Conservation (phyloP, 2,113 vertebrate species). For the Hepsetus odoe region DNA sequence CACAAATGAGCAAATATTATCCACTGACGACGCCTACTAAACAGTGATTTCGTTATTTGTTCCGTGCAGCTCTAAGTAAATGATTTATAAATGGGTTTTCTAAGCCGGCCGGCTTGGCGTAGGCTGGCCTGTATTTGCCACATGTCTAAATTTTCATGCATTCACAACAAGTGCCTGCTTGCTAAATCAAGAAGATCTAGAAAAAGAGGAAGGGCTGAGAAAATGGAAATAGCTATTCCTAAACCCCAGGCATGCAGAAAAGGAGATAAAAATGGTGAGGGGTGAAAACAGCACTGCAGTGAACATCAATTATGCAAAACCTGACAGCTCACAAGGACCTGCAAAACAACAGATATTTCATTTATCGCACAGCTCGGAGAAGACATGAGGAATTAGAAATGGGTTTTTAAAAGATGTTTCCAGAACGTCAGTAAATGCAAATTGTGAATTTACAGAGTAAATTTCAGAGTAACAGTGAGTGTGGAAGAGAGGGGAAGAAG, state of each 20-base stretch:
- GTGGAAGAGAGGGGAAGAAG: too few relatives aligned
- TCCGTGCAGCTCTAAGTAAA: too few relatives aligned
- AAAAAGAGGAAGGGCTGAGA: background rate
- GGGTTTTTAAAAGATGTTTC: background rate
- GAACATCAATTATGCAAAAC: slow-evolving; percentile 32
- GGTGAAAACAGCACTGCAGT: slow-evolving; percentile 4
- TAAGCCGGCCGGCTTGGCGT: background rate
- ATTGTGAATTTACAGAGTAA: too few relatives aligned
- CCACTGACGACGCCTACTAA: too few relatives aligned
- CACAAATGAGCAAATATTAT: too few relatives aligned
- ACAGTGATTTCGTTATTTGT: too few relatives aligned
- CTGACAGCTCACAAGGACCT: background rate
- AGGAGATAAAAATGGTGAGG: background rate
- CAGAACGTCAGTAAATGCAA: too few relatives aligned
- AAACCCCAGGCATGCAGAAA: slow-evolving; percentile 2
- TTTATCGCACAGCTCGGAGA: background rate
- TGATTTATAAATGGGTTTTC: background rate
- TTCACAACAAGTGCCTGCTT: background rate
- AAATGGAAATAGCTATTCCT: background rate
- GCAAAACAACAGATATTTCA: slow-evolving; percentile 12
- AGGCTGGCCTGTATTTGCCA: background rate
- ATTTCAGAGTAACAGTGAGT: too few relatives aligned
- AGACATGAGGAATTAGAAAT: background rate
- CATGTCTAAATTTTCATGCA: background rate
- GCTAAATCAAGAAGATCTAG: background rate